Evolutionary conservation across 1,140 invertebrate species (phyloP).

Genomic region (Hesperophylax magnus): DNA sequence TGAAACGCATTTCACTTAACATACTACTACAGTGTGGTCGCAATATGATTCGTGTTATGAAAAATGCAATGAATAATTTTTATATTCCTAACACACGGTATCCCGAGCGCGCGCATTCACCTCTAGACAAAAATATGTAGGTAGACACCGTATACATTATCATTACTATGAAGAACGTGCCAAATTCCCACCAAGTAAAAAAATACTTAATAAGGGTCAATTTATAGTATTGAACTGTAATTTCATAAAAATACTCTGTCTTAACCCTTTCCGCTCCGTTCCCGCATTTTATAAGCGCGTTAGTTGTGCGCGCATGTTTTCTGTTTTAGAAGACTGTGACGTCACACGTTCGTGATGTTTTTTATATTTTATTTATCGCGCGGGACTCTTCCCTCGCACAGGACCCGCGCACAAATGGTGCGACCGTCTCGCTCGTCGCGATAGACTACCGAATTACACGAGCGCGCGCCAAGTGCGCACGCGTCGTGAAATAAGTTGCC

Average conservation of each 20-base stretch:
- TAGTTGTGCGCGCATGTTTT: background rate
- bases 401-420: background rate
- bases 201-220: too few relatives aligned
- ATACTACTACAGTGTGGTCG: too few relatives aligned
- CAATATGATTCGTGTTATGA: background rate
- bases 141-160: background rate
- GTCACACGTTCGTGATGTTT: background rate
- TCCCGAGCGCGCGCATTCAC: background rate
- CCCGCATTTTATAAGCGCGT: background rate
- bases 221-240: too few relatives aligned
- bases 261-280: background rate
- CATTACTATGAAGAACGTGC: too few relatives aligned
- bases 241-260: background rate
- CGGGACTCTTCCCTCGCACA: background rate
- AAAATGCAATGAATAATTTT: slow-evolving; percentile 5
- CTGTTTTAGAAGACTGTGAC: background rate
- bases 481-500: background rate
- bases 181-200: too few relatives aligned
- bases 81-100: background rate
- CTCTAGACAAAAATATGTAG: background rate
- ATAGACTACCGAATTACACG: background rate
- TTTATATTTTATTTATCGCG: too few relatives aligned
- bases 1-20: too few relatives aligned
- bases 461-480: slow-evolving; percentile 22
- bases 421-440: background rate